A percentile compares a stretch with the other conserved stretches of the same genome.
phyloP scores from a whole-genome alignment of 2,113 vertebrate species.

The Deroptyus accipitrinus region DNA sequence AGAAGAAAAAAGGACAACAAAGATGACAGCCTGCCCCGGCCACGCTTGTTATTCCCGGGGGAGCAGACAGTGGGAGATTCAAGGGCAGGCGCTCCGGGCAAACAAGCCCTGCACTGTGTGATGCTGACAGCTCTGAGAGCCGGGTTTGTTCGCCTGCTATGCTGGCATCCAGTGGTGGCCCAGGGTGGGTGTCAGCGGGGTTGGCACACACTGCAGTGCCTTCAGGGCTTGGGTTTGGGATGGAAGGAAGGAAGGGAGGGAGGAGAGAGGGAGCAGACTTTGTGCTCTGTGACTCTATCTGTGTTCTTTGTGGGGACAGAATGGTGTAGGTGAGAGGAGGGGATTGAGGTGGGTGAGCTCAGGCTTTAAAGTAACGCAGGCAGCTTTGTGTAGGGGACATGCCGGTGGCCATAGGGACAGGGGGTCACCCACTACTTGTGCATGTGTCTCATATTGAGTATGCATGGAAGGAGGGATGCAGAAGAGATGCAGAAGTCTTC shows the following conservation, averaged over 20 bases:
- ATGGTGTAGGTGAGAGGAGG: background rate
- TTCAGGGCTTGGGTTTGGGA: accelerated
- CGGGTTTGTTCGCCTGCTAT: background rate
- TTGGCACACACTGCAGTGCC: background rate
- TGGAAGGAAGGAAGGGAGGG: background rate
- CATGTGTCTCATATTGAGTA: accelerated
- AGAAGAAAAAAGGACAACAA: slow-evolving; percentile 10
- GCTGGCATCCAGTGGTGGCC: background rate
- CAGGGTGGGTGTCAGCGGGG: background rate
- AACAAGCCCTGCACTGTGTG: slow-evolving; percentile 69
- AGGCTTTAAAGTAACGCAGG: background rate
- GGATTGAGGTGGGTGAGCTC: background rate
- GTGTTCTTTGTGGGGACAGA: accelerated
- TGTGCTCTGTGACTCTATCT: background rate
- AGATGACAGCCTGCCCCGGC: slow-evolving; percentile 1
- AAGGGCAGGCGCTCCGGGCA: slow-evolving; percentile 23
- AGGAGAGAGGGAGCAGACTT: background rate
- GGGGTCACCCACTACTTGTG: background rate
- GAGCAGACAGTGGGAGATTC: slow-evolving; percentile 67
- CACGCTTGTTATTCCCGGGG: slow-evolving; percentile 57
- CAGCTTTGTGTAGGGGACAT: background rate
- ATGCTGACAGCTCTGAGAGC: slow-evolving; percentile 13
- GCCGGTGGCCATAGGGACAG: accelerated
- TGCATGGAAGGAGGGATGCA: background rate
- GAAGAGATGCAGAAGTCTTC: background rate